Evolutionary conservation across 2,888 invertebrate species (phyloP).

Genomic region (Platypus cylindrus): DNA sequence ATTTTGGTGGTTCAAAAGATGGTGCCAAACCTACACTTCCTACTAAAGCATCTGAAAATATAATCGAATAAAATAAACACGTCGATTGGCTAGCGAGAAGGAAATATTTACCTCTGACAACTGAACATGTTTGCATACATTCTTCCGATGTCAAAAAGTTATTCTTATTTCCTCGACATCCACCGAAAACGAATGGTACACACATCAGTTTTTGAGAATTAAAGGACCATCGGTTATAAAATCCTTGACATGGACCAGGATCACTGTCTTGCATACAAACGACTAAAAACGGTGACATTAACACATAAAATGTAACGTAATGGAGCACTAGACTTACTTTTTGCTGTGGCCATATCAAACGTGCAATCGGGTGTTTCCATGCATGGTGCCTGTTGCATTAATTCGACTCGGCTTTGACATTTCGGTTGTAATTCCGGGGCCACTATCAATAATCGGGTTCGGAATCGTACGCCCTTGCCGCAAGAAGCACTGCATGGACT

Average conservation of each 20-base stretch:
- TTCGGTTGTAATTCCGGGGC: conserved; percentile 50
- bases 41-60: conserved; percentile 22
- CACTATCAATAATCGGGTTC: conserved; percentile 59
- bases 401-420: conserved; percentile 55
- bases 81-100: too few relatives aligned
- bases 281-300: conserved; percentile 39
- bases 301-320: background rate
- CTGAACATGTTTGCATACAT: conserved; percentile 58
- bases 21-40: conserved; percentile 16
- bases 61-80: too few relatives aligned
- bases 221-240: conserved; percentile 81
- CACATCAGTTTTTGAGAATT: conserved; percentile 63
- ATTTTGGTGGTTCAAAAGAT: conserved; percentile 2
- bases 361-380: conserved; percentile 52
- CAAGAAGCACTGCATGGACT: conserved; percentile 84
- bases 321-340: conserved; percentile 41
- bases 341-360: conserved; percentile 62
- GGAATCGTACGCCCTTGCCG: conserved; percentile 62
- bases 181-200: conserved; percentile 77
- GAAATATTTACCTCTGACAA: conserved; percentile 48
- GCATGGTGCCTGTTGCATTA: conserved; percentile 66
- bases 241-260: conserved; percentile 77
- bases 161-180: conserved; percentile 82
- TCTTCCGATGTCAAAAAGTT: conserved; percentile 75
- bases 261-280: conserved; percentile 71